Conservation (phyloP, 2,888 invertebrate genomes). For the Aspidiotus rigidus region DNA sequence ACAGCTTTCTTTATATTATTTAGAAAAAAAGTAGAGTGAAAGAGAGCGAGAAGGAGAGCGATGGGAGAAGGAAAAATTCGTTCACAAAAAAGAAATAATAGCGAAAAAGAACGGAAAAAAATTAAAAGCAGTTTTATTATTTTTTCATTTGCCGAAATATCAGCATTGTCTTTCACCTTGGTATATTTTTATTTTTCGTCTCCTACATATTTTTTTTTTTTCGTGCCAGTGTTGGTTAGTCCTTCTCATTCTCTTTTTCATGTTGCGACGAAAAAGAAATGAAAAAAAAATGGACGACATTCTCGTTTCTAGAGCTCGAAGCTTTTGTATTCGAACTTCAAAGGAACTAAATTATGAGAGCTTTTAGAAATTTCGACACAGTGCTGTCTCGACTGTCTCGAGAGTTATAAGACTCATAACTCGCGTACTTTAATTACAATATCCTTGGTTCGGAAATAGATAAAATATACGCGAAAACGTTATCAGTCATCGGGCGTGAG, state of each 20-base stretch:
- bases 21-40: constrained; percentile 16
- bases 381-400: constrained; percentile 21
- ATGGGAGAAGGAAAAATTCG: background rate
- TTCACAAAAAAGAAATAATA: constrained; percentile 6
- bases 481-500: background rate
- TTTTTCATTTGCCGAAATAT: constrained; percentile 33
- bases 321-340: constrained; percentile 27
- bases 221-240: background rate
- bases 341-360: constrained; percentile 30
- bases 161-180: too few species aligned
- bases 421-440: constrained; percentile 23
- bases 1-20: constrained; percentile 24
- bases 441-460: constrained; percentile 15
- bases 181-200: constrained; percentile 17
- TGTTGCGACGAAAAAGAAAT: too few species aligned
- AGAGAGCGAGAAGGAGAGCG: too few species aligned
- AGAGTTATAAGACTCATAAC: too few species aligned
- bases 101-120: constrained; percentile 14
- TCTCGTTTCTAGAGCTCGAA: constrained; percentile 23
- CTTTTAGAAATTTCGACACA: constrained; percentile 27
- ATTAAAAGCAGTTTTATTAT: constrained; percentile 31
- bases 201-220: constrained; percentile 3
- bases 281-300: constrained; percentile 7
- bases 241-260: too few species aligned
- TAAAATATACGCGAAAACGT: constrained; percentile 9